Percentiles rank a stretch among this genome's conserved stretches.
phyloP scores from a whole-genome alignment of 2,888 invertebrate genomes.

The Invenusta paracnida region DNA sequence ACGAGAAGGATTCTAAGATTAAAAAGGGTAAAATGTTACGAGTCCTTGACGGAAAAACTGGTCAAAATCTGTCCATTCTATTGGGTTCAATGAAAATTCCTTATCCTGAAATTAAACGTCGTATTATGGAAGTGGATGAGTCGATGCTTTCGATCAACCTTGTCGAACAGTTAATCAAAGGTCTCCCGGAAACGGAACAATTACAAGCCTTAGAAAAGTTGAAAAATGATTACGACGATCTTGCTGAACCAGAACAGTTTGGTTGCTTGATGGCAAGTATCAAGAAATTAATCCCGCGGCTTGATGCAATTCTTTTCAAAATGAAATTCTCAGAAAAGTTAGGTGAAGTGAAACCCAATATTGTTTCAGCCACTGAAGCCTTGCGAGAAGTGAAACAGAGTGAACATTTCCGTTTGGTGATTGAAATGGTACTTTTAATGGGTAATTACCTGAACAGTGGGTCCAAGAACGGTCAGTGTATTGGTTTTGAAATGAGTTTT shows the following conservation, averaged over 20 bases:
- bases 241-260: constrained; percentile 79
- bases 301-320: constrained; percentile 83
- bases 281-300: constrained; percentile 76
- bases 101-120: constrained; percentile 65
- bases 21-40: neutral
- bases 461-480: constrained; percentile 81
- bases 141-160: constrained; percentile 76
- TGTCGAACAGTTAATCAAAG: constrained; percentile 81
- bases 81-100: constrained; percentile 27
- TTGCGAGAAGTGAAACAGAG: constrained; percentile 62
- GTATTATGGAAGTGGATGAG: constrained; percentile 80
- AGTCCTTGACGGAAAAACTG: constrained; percentile 32
- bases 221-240: constrained; percentile 67
- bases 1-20: constrained; percentile 12
- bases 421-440: constrained; percentile 79
- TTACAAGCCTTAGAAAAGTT: constrained; percentile 76
- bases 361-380: constrained; percentile 52
- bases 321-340: constrained; percentile 80
- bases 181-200: constrained; percentile 76
- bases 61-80: constrained; percentile 35
- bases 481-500: constrained; percentile 92
- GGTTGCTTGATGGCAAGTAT: constrained; percentile 72
- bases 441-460: constrained; percentile 97
- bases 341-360: constrained; percentile 77
- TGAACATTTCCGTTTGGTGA: constrained; percentile 78